Conservation (phyloP, 2,113 vertebrate species). For the Cathartes aura region DNA sequence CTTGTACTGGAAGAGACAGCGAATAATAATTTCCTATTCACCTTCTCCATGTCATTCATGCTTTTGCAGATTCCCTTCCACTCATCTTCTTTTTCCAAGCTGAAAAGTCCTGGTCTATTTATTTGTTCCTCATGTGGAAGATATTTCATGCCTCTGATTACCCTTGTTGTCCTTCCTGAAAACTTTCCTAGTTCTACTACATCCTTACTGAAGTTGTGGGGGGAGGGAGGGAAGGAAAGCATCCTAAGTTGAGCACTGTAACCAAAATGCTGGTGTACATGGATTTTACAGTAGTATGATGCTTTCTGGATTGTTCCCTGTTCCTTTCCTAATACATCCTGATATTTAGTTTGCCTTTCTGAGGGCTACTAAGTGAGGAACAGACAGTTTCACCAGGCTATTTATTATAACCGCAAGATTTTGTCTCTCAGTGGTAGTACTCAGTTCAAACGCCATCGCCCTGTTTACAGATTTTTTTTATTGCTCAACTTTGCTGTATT, state of each 20-base stretch:
- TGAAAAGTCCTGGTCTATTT: neutral
- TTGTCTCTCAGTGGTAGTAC: neutral
- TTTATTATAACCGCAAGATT: neutral
- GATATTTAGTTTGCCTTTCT: neutral
- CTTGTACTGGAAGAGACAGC: neutral
- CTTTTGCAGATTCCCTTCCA: neutral
- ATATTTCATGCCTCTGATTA: neutral
- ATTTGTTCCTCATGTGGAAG: neutral
- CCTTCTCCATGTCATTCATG: conserved; percentile 22
- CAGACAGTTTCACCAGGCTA: neutral
- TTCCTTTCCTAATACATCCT: neutral
- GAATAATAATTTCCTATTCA: neutral
- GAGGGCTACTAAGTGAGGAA: neutral
- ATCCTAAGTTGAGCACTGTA: neutral
- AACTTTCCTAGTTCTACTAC: neutral
- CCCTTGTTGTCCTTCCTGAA: neutral
- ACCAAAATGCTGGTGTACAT: neutral
- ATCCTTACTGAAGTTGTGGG: neutral
- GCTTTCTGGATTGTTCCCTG: neutral
- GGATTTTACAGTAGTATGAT: neutral
- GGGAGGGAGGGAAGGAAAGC: neutral
- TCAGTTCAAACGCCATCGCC: neutral
- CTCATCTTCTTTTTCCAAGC: neutral
- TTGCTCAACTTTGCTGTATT: neutral
- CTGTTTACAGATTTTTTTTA: neutral